Evolutionary conservation across 2,113 vertebrate species (phyloP).

Genomic region (Tyto alba): DNA sequence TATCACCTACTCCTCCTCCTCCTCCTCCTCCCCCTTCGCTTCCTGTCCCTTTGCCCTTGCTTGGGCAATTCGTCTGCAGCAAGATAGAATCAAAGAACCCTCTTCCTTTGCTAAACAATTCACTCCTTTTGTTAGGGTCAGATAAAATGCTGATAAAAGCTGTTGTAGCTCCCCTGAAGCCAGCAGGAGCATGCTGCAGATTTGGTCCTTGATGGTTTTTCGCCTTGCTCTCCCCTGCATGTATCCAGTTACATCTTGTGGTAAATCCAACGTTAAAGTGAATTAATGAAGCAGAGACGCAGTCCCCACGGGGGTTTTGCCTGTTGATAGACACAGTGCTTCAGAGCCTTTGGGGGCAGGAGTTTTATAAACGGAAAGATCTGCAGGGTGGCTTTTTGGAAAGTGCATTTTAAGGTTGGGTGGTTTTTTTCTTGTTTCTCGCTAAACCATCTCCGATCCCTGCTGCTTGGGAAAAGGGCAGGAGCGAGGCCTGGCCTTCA

Average conservation of each 20-base stretch:
- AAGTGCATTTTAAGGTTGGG: background rate
- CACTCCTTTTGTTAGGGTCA: slow-evolving; percentile 50
- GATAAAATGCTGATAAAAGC: slow-evolving; percentile 56
- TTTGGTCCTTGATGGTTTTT: background rate
- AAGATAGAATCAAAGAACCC: slow-evolving; percentile 62
- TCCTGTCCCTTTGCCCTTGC: slow-evolving; percentile 63
- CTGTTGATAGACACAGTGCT: background rate
- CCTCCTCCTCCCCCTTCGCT: slow-evolving; percentile 27
- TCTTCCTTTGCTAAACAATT: slow-evolving; percentile 60
- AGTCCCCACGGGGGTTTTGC: background rate
- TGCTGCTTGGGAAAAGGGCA: background rate
- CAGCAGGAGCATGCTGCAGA: slow-evolving; percentile 12
- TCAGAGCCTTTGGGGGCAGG: background rate
- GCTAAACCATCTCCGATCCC: background rate
- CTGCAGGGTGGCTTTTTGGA: background rate
- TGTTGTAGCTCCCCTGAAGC: slow-evolving; percentile 25
- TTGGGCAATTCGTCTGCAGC: slow-evolving; percentile 55
- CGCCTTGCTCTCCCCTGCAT: background rate
- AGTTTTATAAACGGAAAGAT: background rate
- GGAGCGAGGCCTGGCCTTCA: background rate
- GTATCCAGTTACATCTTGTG: slow-evolving; percentile 11
- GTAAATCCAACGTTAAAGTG: background rate
- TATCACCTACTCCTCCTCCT: background rate
- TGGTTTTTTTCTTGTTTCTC: background rate
- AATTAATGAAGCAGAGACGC: background rate